phyloP scores from a whole-genome alignment of 1,140 invertebrate genomes.

The Zaprionus inermis region DNA sequence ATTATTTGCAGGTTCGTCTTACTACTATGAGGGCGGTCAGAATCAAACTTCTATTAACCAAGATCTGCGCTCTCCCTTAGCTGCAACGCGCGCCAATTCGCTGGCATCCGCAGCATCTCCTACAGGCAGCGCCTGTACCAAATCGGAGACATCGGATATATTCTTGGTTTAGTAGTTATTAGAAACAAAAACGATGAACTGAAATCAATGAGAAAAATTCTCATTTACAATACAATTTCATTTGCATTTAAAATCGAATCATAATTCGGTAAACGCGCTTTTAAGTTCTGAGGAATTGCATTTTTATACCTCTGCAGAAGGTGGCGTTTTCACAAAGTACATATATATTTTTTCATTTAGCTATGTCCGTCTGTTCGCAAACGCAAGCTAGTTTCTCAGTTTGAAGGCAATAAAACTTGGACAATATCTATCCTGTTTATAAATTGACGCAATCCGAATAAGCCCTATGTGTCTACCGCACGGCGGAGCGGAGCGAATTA shows the following conservation, averaged over 20 bases:
- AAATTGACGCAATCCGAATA: too few relatives aligned
- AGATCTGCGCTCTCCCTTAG: slow-evolving; percentile 87
- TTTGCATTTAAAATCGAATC: slow-evolving; percentile 61
- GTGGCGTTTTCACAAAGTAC: background rate
- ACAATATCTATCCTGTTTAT: too few relatives aligned
- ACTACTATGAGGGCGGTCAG: slow-evolving; percentile 87
- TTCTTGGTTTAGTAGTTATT: slow-evolving; percentile 76
- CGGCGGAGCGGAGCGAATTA: too few relatives aligned
- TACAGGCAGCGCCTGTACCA: slow-evolving; percentile 89
- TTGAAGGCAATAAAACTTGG: too few relatives aligned
- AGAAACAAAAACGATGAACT: slow-evolving; percentile 16
- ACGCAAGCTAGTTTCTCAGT: too few relatives aligned
- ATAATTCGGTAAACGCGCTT: background rate
- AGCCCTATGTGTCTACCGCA: too few relatives aligned
- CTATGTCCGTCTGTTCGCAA: too few relatives aligned
- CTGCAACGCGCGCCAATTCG: slow-evolving; percentile 89
- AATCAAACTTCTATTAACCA: slow-evolving; percentile 83
- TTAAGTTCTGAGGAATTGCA: background rate
- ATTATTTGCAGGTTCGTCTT: slow-evolving; percentile 86
- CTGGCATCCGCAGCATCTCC: slow-evolving; percentile 89
- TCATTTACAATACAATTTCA: slow-evolving; percentile 37
- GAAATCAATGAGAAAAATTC: slow-evolving; percentile 53
- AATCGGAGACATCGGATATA: slow-evolving; percentile 85
- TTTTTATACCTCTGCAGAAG: background rate
- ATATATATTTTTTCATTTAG: background rate